These are phyloP conservation scores for Rhinolophus sinicus DNA, from an alignment of 2,113 vertebrate genomes.

Conservation along the genomic window DNA sequence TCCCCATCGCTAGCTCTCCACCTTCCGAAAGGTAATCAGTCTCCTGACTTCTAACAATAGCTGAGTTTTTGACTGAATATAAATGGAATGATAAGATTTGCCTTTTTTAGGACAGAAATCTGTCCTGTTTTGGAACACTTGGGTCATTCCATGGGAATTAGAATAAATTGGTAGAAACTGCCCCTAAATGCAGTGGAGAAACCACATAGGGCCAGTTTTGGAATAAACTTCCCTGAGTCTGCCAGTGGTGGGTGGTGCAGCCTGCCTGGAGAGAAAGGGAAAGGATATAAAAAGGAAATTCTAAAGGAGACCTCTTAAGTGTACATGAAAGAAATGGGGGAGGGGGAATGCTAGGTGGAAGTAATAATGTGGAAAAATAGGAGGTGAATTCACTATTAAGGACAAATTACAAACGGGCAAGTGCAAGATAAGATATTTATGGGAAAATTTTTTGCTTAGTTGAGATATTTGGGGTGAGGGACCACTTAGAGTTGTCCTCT, in stretches of 20 bases:
- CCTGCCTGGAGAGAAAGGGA: not conserved
- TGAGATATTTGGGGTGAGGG: not conserved
- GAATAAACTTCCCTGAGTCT: not conserved
- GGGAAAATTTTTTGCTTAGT: not conserved
- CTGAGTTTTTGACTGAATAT: not conserved
- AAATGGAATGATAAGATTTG: not conserved
- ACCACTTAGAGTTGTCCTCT: not conserved
- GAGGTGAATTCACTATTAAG: not conserved
- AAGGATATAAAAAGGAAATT: not conserved
- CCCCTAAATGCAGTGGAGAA: not conserved
- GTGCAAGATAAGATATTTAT: not conserved
- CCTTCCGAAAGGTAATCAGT: not conserved
- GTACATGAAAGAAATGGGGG: not conserved
- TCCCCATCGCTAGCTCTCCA: not conserved
- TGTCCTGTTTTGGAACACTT: not conserved
- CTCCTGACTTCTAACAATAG: not conserved
- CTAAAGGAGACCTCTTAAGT: not conserved
- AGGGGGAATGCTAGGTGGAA: not conserved
- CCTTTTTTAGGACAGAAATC: not conserved
- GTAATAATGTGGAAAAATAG: not conserved
- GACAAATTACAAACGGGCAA: not conserved
- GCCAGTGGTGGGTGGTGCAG: not conserved
- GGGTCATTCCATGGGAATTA: not conserved
- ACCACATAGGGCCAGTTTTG: not conserved
- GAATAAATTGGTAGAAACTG: not conserved